phyloP scores from a whole-genome alignment of 2,888 invertebrate species.

The Eulithis testata region DNA sequence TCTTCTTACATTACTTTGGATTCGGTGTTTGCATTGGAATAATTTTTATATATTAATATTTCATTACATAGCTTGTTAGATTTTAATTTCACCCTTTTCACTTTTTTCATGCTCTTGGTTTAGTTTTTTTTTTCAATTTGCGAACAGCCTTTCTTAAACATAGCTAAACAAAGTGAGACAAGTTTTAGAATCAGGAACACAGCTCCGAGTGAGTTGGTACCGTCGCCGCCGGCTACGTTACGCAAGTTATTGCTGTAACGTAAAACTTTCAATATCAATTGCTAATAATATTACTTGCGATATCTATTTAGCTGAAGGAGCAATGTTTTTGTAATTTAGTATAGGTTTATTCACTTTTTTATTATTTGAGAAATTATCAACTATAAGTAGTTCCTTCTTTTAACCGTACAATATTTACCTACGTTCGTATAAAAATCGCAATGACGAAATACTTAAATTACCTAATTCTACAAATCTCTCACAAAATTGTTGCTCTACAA shows the following conservation, averaged over 20 bases:
- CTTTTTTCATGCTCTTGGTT: too few species aligned
- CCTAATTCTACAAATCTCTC: too few species aligned
- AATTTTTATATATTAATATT: not conserved
- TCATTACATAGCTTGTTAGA: too few species aligned
- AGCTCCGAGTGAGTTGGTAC: slow-evolving; percentile 39
- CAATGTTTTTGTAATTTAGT: slow-evolving; percentile 8
- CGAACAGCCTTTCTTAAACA: not conserved
- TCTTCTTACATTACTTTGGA: slow-evolving; percentile 23
- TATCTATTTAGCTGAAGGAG: slow-evolving; percentile 16
- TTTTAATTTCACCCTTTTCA: too few species aligned
- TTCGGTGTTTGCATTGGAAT: slow-evolving; percentile 13
- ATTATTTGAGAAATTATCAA: too few species aligned
- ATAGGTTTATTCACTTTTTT: too few species aligned
- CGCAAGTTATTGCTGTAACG: slow-evolving; percentile 38
- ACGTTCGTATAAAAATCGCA: too few species aligned
- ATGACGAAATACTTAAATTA: too few species aligned
- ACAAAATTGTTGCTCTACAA: too few species aligned
- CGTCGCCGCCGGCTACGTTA: slow-evolving; percentile 50
- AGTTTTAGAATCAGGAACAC: slow-evolving; percentile 33
- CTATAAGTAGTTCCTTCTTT: too few species aligned
- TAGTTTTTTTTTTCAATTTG: too few species aligned
- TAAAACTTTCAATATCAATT: slow-evolving; percentile 29
- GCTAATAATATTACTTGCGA: slow-evolving; percentile 26
- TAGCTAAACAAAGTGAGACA: slow-evolving; percentile 22
- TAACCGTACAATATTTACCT: too few species aligned